Conservation (phyloP, 2,888 invertebrate species). For the Glaucopsyche alexis region DNA sequence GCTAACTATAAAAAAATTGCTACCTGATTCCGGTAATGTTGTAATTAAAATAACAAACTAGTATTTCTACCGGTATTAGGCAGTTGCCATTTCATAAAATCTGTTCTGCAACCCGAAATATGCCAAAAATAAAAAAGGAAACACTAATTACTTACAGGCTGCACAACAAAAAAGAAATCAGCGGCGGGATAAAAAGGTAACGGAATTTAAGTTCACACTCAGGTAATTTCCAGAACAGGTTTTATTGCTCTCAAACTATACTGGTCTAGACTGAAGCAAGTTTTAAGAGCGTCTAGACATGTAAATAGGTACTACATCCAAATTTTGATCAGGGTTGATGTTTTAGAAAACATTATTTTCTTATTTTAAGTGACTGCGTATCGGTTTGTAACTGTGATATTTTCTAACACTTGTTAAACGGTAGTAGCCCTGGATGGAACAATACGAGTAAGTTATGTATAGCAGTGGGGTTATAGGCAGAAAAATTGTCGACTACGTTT, state of each 20-base stretch:
- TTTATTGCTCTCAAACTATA: background rate
- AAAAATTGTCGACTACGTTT: too few relatives aligned
- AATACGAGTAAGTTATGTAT: too few relatives aligned
- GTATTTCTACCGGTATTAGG: background rate
- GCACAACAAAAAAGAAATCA: background rate
- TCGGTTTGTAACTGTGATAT: too few relatives aligned
- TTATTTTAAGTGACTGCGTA: background rate
- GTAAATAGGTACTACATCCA: background rate
- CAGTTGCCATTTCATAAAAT: background rate
- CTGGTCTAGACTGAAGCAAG: slow-evolving; percentile 19
- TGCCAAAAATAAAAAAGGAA: background rate
- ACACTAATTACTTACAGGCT: background rate
- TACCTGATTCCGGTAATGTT: slow-evolving; percentile 3
- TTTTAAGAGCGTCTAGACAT: slow-evolving; percentile 22
- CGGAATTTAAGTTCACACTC: slow-evolving; percentile 11
- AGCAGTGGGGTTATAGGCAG: too few relatives aligned
- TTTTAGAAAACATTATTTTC: background rate
- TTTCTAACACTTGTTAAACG: too few relatives aligned
- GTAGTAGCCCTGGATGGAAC: too few relatives aligned
- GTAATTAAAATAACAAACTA: background rate
- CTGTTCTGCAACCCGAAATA: background rate
- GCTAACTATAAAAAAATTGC: background rate
- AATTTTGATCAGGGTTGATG: background rate
- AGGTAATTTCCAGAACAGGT: slow-evolving; percentile 21
- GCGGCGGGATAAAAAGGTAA: slow-evolving; percentile 10